Base-by-base conservation (phyloP, 2,888 invertebrate genomes). In the Drosophila eohydei region DNA sequence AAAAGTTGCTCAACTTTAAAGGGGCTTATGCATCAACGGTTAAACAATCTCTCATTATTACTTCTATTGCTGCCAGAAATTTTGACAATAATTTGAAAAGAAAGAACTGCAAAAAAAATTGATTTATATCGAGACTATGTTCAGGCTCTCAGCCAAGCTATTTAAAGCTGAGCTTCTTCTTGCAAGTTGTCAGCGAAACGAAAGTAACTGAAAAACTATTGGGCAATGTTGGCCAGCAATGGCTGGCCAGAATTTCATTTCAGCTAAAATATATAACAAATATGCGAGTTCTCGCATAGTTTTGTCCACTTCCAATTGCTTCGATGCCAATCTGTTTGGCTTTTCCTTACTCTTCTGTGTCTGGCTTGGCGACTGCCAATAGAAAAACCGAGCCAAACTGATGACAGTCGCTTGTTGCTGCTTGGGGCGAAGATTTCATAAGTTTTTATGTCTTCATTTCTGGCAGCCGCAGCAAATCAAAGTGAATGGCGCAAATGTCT, bases 401-500 rank as follows among this genome's bases (percentile, higher is more conserved):
- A 70, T 71, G 76, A 76, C 64, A 65, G 64, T 34, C 46, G 60
- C 64, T 64, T 70, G 75, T 61, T 70, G 74, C 59, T 67, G 36
- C 30, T 50, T 4, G 7, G 64, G 44, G 43, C 50, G 44, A 55
- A 48, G 54, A 62, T 67, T 71, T 71, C 71, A 65, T 65, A 83
- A 80, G 70, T 71, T 80, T 80, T 83, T 76, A 84, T 87, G 87
- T 81, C 87, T 83, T 81, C 62, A 83, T 83, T 83, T 67, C 36
- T 26, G 63, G 60, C 55, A 32, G 72, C 61, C 73, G 63, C 50
- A 66, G 61, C 71, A 83, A 78, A 83, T 83, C 84, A 84, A 66
- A 69, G 67, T 64, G 71, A 64, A 38, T 60, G 81, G 58, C 82
- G 64, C 55, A 71, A 74, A 67, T 81, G 66, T 72, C 74, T 69